These are phyloP conservation scores for Muntiacus reevesi DNA, from an alignment of 2,113 vertebrate genomes.

Conservation along the genomic window DNA sequence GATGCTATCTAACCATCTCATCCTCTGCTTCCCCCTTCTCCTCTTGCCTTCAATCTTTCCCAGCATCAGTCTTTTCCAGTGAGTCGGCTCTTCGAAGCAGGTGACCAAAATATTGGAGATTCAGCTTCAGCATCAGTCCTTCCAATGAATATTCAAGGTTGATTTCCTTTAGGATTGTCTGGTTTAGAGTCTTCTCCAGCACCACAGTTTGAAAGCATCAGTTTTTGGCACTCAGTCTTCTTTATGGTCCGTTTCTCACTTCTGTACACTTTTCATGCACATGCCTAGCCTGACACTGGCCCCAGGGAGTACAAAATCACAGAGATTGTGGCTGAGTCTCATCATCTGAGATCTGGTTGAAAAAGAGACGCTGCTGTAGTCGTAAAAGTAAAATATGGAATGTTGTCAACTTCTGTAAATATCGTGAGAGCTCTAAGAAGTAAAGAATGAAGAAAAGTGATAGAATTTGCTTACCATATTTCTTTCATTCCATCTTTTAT, in stretches of 20 bases:
- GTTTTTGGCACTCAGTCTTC: neutral
- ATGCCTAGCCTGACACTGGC: rapidly evolving
- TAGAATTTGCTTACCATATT: neutral
- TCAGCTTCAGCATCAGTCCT: neutral
- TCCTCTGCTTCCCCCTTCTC: neutral
- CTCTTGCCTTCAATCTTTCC: neutral
- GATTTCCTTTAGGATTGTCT: neutral
- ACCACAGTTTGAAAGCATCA: neutral
- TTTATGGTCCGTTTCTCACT: neutral
- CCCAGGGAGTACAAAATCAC: neutral
- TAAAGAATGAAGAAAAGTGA: neutral
- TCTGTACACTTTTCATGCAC: neutral
- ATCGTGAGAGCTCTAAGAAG: neutral
- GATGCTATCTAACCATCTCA: neutral
- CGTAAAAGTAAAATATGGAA: neutral
- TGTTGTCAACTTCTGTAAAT: neutral
- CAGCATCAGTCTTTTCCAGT: neutral
- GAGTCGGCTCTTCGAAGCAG: neutral
- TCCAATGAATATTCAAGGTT: neutral
- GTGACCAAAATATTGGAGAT: neutral
- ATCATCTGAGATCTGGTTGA: neutral
- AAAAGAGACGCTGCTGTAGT: neutral
- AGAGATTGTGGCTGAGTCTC: neutral
- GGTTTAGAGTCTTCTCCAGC: neutral
- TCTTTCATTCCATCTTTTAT: neutral